phyloP scores from a whole-genome alignment of 2,888 invertebrate genomes.

The Plusia festucae region DNA sequence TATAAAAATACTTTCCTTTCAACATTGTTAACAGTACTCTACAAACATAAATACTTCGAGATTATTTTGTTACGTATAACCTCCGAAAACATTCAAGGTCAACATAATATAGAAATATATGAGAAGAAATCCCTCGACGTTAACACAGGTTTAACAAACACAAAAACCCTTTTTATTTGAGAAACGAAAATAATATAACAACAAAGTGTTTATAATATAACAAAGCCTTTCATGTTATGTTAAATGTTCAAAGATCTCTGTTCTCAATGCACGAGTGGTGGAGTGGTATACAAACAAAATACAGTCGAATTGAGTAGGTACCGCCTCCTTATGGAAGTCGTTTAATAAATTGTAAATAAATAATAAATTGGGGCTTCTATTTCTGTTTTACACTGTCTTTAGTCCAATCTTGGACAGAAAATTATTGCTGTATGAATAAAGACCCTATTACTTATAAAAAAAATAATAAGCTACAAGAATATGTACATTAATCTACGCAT shows the following conservation, averaged over 20 bases:
- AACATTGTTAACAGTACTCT: background rate
- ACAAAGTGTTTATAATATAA: slow-evolving; percentile 36
- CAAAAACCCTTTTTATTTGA: slow-evolving; percentile 44
- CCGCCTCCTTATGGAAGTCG: no score
- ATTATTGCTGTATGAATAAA: no score
- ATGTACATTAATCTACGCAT: no score
- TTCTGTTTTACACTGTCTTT: background rate
- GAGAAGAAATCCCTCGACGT: slow-evolving; percentile 25
- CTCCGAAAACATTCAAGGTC: slow-evolving; percentile 35
- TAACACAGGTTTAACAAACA: slow-evolving; percentile 37
- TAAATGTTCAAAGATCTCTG: slow-evolving; percentile 8
- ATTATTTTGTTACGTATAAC: slow-evolving; percentile 5
- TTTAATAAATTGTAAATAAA: no score
- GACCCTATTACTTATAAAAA: no score
- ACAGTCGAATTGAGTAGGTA: no score
- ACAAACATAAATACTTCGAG: background rate
- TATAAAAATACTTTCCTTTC: background rate
- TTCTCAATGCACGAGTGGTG: background rate
- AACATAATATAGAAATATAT: slow-evolving; percentile 21
- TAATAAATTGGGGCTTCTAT: no score
- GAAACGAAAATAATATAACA: slow-evolving; percentile 35
- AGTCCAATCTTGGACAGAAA: background rate
- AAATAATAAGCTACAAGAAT: no score
- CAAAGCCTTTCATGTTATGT: slow-evolving; percentile 33
- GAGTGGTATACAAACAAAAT: background rate